Base-by-base conservation (phyloP, 1,140 invertebrate genomes). In the Magallana ariakensis region DNA sequence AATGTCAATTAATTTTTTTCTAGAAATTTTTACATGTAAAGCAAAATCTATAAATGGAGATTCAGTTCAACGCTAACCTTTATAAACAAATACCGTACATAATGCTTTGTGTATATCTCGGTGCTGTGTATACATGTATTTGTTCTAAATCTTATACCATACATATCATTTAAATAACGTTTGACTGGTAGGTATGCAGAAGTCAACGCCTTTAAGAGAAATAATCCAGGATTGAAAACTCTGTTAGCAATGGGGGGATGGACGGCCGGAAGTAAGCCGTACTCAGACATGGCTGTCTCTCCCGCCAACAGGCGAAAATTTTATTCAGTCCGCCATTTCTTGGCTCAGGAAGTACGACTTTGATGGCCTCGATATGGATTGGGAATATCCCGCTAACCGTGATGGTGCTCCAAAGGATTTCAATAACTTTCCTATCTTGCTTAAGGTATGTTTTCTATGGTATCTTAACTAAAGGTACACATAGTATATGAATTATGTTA, bases 331-430 rank as follows among this genome's bases (percentile, higher is more conserved):
- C 22, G 96, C 97, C 53, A 96, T 99, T 15, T 97, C 97, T 94
- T 99, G 98, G 93, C 95, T 99, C 75, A 95, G 98, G 87, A 97
- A 98, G 92, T 97, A 98, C 93, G 97, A 97, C 91, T 99, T 99
- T 93, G 98, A 99, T 95, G 98, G 98, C 9, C 96, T 99, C n/a
- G 98, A 99, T 95, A 95, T 99, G 88, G 98, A 99, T 93, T 99
- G 98, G 98, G 98, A 99, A 93, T 99, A 99, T 95, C 98, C 98
- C 0, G 97, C 97, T 0, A 96, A 97, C 93, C 95, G 98, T 46
- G 98, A 98, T 93, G 98, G 98, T 54, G 10, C 22, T 22, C 85
- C 62, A 1, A 26, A 75, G 13, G 85, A 88, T 58, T 85, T 84
- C 56, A 13, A n/a, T 11, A 88, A 88, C 16, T 88, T 88, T 62